Percentiles rank a stretch among this genome's conserved stretches.
Evolutionary conservation across 2,113 vertebrate species (phyloP).

Genomic region (Lepus americanus): DNA sequence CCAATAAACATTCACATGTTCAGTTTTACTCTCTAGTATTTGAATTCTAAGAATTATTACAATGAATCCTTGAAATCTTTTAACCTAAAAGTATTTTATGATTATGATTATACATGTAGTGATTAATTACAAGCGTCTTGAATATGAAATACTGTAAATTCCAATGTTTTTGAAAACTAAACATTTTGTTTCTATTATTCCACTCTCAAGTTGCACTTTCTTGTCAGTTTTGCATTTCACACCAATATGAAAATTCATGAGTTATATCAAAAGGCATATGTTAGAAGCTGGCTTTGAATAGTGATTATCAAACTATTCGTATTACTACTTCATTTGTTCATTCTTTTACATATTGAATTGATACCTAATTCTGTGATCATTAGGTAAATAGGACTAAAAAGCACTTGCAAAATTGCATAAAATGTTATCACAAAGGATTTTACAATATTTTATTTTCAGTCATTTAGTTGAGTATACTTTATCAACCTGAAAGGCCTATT

Average conservation of each 20-base stretch:
- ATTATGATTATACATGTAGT: not conserved
- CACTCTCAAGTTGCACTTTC: not conserved
- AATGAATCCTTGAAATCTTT: not conserved
- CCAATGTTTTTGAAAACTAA: not conserved
- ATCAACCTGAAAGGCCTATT: not conserved
- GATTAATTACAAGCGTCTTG: constrained; percentile 1
- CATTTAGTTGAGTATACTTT: not conserved
- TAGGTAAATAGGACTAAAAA: not conserved
- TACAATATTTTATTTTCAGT: not conserved
- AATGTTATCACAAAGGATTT: not conserved
- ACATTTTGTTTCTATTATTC: not conserved
- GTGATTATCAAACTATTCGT: not conserved
- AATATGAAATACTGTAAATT: constrained; percentile 30
- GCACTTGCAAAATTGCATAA: not conserved
- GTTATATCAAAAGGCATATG: not conserved
- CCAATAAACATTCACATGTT: not conserved
- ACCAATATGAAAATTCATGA: not conserved
- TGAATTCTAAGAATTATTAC: constrained; percentile 39
- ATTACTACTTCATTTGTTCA: not conserved
- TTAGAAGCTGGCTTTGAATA: not conserved
- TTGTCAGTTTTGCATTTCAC: not conserved
- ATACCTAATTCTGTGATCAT: not conserved
- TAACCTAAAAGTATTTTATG: not conserved
- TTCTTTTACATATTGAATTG: not conserved
- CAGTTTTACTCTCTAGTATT: not conserved